Conservation (phyloP, 1,140 invertebrate genomes). For the Schlechtendalia chinensis region DNA sequence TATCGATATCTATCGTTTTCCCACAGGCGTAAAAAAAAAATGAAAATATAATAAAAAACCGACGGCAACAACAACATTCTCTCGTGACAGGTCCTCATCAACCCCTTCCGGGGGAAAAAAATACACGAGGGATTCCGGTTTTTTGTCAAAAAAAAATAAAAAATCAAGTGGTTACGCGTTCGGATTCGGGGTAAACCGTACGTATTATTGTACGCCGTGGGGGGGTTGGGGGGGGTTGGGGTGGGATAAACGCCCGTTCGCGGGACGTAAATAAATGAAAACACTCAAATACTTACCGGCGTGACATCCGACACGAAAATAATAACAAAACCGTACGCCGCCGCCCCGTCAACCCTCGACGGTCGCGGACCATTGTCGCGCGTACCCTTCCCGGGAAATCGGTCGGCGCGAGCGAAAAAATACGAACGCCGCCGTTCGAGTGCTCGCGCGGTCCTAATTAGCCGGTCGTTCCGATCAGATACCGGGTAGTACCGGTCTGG, state of each 20-base stretch:
- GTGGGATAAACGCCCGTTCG: background rate
- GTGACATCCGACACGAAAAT: constrained; percentile 1
- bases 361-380: too few relatives aligned
- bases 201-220: too few relatives aligned
- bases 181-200: background rate
- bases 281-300: constrained; percentile 26
- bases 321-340: constrained; percentile 17
- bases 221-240: too few relatives aligned
- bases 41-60: background rate
- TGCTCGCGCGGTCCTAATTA: too few relatives aligned
- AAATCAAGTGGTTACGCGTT: constrained; percentile 51
- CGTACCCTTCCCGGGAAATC: too few relatives aligned
- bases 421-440: too few relatives aligned
- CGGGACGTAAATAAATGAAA: constrained; percentile 45
- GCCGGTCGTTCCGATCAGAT: too few relatives aligned
- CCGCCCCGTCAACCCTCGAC: background rate
- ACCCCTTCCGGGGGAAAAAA: constrained; percentile 12
- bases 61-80: background rate
- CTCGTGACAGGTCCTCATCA: constrained; percentile 41
- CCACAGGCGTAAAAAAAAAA: constrained; percentile 12
- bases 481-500: too few relatives aligned
- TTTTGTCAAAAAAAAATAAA: constrained; percentile 21
- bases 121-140: constrained; percentile 35
- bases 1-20: constrained; percentile 23
- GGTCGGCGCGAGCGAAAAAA: too few relatives aligned